Conservation (phyloP, 2,888 invertebrate species). For the Mongoloraphidia duomilia region DNA sequence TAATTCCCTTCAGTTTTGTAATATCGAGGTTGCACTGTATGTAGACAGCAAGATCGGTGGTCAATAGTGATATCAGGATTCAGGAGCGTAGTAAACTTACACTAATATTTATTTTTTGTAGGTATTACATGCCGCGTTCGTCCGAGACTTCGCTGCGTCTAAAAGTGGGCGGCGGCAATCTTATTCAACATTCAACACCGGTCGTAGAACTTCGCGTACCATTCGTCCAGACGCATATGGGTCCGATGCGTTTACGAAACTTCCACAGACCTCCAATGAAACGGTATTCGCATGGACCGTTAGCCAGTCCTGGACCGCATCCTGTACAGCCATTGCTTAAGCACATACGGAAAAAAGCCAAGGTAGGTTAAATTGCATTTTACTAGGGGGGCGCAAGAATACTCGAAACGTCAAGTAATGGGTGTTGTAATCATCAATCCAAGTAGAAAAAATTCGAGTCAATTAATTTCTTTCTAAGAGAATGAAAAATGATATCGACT, state of each 20-base stretch:
- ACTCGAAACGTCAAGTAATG: too few species aligned
- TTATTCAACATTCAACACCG: constrained; percentile 95
- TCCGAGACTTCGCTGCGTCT: constrained; percentile 64
- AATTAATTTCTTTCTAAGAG: too few species aligned
- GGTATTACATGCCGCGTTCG: constrained; percentile 84
- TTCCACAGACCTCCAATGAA: constrained; percentile 90
- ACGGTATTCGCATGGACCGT: constrained; percentile 68
- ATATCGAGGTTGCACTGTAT: too few species aligned
- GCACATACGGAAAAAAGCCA: constrained; percentile 83
- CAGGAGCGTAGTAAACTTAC: too few species aligned
- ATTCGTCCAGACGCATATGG: constrained; percentile 92
- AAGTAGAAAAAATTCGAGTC: too few species aligned
- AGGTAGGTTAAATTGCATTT: constrained; percentile 38
- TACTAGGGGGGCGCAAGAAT: too few species aligned
- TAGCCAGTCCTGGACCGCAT: constrained; percentile 62
- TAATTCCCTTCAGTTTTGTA: too few species aligned
- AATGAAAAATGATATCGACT: too few species aligned
- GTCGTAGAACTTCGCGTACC: constrained; percentile 88
- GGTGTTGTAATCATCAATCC: too few species aligned
- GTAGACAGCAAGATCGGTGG: too few species aligned
- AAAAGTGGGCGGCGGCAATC: constrained; percentile 78
- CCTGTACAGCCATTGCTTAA: constrained; percentile 73
- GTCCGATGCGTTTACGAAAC: constrained; percentile 65
- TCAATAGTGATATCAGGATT: too few species aligned
- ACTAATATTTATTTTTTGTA: constrained; percentile 29